Evolutionary conservation across 2,888 invertebrate genomes (phyloP).

Genomic region (Parelbella ahira): DNA sequence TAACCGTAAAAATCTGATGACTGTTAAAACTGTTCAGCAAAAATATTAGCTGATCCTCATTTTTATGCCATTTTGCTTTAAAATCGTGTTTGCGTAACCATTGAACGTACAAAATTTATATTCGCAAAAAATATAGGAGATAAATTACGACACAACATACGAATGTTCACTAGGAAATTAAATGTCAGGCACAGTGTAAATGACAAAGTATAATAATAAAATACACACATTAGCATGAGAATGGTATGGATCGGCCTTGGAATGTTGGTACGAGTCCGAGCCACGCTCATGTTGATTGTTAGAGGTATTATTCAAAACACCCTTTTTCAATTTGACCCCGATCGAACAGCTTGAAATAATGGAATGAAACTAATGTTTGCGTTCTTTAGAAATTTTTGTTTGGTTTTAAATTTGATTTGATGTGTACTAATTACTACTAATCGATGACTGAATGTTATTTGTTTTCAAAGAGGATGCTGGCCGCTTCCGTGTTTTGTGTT

Average conservation of each 20-base stretch:
- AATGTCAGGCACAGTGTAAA: constrained; percentile 39
- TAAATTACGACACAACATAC: constrained; percentile 36
- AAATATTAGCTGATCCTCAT: too few relatives aligned
- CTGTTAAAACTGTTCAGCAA: background rate
- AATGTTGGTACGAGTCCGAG: constrained; percentile 27
- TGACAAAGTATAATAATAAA: constrained; percentile 38
- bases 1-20: constrained; percentile 6
- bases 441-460: constrained; percentile 31
- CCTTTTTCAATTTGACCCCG: constrained; percentile 4
- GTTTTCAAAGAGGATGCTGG: constrained; percentile 13
- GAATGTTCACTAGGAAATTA: constrained; percentile 42
- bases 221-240: constrained; percentile 46
- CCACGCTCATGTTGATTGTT: constrained; percentile 37
- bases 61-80: constrained; percentile 3
- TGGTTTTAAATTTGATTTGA: constrained; percentile 34
- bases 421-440: constrained; percentile 41
- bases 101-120: constrained; percentile 12
- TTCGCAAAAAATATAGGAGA: constrained; percentile 17
- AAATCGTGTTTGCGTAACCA: constrained; percentile 15
- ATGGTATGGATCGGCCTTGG: constrained; percentile 44
- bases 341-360: constrained; percentile 20
- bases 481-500: constrained; percentile 5
- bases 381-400: constrained; percentile 25
- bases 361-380: constrained; percentile 25
- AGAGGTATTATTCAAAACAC: constrained; percentile 26